A percentile compares a stretch with the other conserved stretches of the same genome.
These are phyloP conservation scores for Cephus pulcher DNA, from an alignment of 2,888 invertebrate genomes.

Conservation along the genomic window DNA sequence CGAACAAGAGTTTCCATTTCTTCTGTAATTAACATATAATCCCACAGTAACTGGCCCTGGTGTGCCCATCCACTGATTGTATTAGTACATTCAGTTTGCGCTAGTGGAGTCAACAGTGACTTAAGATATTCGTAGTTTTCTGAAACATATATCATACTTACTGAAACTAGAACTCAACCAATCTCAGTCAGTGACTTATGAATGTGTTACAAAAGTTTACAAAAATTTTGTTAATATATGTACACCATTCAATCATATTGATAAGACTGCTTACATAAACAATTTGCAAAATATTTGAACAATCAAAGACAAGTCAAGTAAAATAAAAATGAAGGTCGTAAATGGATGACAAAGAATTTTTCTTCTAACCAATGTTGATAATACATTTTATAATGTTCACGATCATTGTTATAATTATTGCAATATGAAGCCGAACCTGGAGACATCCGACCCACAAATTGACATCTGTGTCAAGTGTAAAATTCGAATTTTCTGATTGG, in stretches of 20 bases:
- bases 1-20: conserved; percentile 67
- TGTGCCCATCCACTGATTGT: conserved; percentile 78
- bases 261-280: conserved; percentile 6
- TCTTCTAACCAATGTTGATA: neutral
- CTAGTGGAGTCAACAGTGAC: conserved; percentile 72
- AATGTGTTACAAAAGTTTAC: conserved; percentile 42
- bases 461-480: too few species aligned
- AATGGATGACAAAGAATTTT: neutral
- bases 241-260: conserved; percentile 8
- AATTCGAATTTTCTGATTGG: too few species aligned
- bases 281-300: conserved; percentile 1
- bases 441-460: neutral
- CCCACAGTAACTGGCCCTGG: conserved; percentile 79
- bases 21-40: conserved; percentile 77
- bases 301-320: neutral
- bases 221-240: conserved; percentile 6
- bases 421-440: neutral
- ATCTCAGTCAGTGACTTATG: neutral
- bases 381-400: neutral
- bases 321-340: too few species aligned
- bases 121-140: conserved; percentile 77
- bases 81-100: conserved; percentile 68
- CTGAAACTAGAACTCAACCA: neutral
- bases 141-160: conserved; percentile 50
- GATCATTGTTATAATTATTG: neutral